phyloP scores from a whole-genome alignment of 2,797 vertebrate species.

The Melanitta fusca region DNA sequence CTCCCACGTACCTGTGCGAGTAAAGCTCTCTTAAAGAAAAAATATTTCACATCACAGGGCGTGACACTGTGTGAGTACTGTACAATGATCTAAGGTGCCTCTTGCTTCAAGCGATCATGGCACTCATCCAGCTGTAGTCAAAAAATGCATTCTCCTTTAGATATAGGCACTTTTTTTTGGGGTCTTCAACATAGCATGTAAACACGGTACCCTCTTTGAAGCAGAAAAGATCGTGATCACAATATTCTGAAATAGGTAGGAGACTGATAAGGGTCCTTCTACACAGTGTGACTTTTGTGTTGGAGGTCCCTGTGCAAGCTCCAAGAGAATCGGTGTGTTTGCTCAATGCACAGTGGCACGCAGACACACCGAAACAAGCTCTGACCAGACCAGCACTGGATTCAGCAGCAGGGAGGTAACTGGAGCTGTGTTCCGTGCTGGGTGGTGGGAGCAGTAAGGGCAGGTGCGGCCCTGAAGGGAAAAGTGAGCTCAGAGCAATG shows the following conservation, averaged over 20 bases:
- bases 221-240: fast-evolving
- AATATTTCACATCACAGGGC: not conserved
- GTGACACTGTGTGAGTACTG: not conserved
- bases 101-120: not conserved
- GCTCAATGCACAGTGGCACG: not conserved
- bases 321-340: not conserved
- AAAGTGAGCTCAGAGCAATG: not conserved
- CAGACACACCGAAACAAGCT: not conserved
- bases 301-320: not conserved
- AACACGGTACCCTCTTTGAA: not conserved
- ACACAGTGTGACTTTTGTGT: not conserved
- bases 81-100: not conserved
- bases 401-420: not conserved
- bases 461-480: not conserved
- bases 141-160: not conserved
- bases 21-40: not conserved
- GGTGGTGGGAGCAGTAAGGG: not conserved
- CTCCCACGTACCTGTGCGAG: not conserved
- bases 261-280: not conserved
- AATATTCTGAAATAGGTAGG: not conserved
- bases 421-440: not conserved
- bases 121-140: not conserved
- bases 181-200: not conserved
- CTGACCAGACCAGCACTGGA: not conserved
- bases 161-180: not conserved